Evolutionary conservation across 2,113 vertebrate genomes (phyloP), one percentile per base, ranked within the genome.

Genomic region (Pollachius pollachius): DNA sequence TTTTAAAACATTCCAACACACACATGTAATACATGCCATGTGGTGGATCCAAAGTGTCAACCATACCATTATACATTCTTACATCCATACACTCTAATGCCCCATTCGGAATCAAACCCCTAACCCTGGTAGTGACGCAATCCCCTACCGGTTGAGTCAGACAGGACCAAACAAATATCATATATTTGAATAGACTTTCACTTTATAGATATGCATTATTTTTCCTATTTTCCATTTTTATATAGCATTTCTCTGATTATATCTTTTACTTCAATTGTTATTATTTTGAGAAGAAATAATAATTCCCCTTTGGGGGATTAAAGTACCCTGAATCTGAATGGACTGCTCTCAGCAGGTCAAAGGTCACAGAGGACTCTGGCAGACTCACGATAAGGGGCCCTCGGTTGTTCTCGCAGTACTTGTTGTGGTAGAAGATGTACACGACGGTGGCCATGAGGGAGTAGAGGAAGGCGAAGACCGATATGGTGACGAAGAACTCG

Each of bases 361-460:
- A 16, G 54, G 54, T 57, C 54, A n/a, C 54, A n/a, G 15, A 57
- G 54, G 27, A 30, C 4, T 60, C 4, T 5, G 56, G 21, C 62
- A 2, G 48, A 94, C 97, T 98, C 92, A 99, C 97, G 81, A 97
- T 93, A 62, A 99, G 88, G 1, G 97, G 97, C 0, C 94, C 97
- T 7, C 93, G 89, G 89, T 94, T 98, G 93, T 97, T 98, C 82
- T 97, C 97, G 5, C 88, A 93, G 81, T 99, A 99, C 82, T 96
- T 96, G 87, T 97, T 96, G 88, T 96, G 95, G 87, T 94, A 98
- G 91, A 99, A 98, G 79, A 99, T 94, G 83, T 99, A 99, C 76
- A 98, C 93, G 11, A 96, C 90, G 0, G 96, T 96, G 81, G 97
- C 97, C 7, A 93, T 85, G 84, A 99, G 89, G 0, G 97, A 99